Conservation (phyloP, 2,888 invertebrate genomes). For the Drosophila suboccidentalis region DNA sequence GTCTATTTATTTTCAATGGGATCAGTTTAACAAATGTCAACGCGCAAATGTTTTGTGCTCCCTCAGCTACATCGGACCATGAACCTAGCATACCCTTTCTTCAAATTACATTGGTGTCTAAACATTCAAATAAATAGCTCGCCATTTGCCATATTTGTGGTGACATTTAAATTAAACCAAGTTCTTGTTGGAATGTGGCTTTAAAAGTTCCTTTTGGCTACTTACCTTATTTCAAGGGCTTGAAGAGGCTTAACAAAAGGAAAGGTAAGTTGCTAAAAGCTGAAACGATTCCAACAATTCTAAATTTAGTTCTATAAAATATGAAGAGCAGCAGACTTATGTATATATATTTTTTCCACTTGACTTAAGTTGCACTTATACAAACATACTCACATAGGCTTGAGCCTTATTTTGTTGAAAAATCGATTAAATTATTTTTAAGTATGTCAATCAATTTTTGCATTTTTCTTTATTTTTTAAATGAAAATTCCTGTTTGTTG, state of each 20-base stretch:
- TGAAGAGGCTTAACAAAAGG: background rate
- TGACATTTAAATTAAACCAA: conserved; percentile 40
- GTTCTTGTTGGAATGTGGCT: conserved; percentile 20
- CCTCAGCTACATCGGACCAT: conserved; percentile 31
- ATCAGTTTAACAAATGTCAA: conserved; percentile 65
- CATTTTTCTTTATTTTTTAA: background rate
- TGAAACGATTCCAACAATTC: background rate
- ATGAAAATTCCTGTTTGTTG: background rate
- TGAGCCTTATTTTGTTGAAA: background rate
- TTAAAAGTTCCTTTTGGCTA: conserved; percentile 11
- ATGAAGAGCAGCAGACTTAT: too few relatives aligned
- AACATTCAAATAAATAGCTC: conserved; percentile 55
- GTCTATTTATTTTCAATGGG: conserved; percentile 66
- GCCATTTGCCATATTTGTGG: conserved; percentile 48
- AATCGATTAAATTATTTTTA: conserved; percentile 7
- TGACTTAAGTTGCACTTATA: background rate
- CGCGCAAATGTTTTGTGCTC: conserved; percentile 44
- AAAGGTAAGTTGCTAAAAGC: background rate
- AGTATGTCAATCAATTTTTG: conserved; percentile 5
- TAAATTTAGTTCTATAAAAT: background rate
- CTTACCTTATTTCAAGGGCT: conserved; percentile 16
- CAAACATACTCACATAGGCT: background rate
- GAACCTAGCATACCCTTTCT: conserved; percentile 18
- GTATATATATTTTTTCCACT: too few relatives aligned
- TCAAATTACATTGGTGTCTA: conserved; percentile 34